phyloP scores from a whole-genome alignment of 2,113 vertebrate species.

The Alexandromys fortis region DNA sequence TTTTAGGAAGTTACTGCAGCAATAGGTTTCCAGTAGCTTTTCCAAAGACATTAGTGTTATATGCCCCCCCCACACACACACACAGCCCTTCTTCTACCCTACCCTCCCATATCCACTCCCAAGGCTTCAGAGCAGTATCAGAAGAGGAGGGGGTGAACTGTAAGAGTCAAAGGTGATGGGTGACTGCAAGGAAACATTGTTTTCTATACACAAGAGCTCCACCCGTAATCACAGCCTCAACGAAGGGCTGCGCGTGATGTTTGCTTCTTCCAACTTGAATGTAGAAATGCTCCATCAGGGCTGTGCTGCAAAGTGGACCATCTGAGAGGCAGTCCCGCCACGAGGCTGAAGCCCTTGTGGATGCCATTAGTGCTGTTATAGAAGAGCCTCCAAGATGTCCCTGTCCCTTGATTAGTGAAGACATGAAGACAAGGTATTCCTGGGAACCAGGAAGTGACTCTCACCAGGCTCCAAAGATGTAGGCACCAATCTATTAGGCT shows the following conservation, averaged over 20 bases:
- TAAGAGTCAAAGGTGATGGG: not conserved
- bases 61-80: fast-evolving
- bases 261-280: no score
- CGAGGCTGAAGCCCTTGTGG: no score
- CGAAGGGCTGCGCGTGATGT: fast-evolving
- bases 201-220: not conserved
- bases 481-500: not conserved
- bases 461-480: no score
- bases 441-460: not conserved
- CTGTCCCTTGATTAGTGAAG: not conserved
- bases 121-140: not conserved
- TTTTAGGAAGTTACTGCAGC: not conserved
- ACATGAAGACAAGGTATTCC: not conserved
- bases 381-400: not conserved
- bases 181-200: not conserved
- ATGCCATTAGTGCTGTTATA: not conserved
- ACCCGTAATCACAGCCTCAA: not conserved
- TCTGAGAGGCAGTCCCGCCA: not conserved
- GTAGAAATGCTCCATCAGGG: no score
- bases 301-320: not conserved
- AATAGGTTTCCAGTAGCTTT: not conserved
- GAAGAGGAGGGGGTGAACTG: not conserved
- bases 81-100: not conserved
- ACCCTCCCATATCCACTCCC: not conserved
- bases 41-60: not conserved